Conservation (phyloP, 2,888 invertebrate genomes). For the Notocelia uddmanniana region DNA sequence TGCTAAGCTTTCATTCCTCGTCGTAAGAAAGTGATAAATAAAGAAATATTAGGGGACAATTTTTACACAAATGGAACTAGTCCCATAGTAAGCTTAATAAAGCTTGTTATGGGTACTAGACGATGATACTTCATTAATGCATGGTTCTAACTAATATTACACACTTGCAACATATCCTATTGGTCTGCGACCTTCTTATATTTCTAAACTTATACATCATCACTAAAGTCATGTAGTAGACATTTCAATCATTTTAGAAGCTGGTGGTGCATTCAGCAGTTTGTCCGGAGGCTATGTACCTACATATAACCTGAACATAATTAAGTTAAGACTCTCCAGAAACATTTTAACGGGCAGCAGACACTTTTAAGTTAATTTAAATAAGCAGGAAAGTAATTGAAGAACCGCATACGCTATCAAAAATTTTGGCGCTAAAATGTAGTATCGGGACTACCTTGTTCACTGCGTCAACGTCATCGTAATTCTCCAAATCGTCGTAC, state of each 20-base stretch:
- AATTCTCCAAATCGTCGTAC: constrained; percentile 75
- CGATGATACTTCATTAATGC: no score
- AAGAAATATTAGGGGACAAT: no score
- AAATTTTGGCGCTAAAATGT: constrained; percentile 73
- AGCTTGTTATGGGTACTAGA: no score
- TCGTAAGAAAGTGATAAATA: no score
- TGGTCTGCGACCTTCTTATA: no score
- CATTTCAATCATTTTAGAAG: neutral
- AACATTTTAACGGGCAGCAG: neutral
- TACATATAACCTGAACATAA: neutral
- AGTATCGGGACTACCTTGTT: constrained; percentile 62
- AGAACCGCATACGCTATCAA: neutral
- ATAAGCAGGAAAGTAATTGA: neutral
- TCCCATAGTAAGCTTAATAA: no score
- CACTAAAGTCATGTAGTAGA: no score
- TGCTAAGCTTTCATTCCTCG: no score
- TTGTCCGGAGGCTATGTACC: neutral
- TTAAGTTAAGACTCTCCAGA: neutral
- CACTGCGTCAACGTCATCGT: constrained; percentile 65
- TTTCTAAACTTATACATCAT: no score
- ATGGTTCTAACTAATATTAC: no score
- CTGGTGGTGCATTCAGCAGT: neutral
- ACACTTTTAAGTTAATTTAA: neutral
- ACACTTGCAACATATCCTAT: no score
- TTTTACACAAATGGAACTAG: no score